These are phyloP conservation scores for Eulemur rubriventer DNA, from an alignment of 2,797 vertebrate species.

Conservation along the genomic window DNA sequence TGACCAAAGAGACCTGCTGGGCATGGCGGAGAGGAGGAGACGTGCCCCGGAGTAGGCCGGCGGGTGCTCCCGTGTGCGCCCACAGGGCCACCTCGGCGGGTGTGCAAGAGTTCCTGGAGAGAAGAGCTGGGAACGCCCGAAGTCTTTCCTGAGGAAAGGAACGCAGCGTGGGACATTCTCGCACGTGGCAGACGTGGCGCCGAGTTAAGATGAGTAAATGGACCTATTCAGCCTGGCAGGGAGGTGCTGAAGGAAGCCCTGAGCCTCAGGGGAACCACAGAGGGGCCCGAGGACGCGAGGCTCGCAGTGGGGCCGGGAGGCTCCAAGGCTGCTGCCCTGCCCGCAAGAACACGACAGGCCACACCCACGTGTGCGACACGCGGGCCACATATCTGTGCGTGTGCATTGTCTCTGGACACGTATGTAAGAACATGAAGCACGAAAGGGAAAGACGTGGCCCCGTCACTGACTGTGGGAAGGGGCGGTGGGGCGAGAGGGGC, in stretches of 20 bases:
- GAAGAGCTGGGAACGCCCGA: background rate
- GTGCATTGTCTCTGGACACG: background rate
- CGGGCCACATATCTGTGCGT: background rate
- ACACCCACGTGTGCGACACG: background rate
- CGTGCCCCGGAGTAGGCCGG: background rate
- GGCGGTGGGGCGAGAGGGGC: background rate
- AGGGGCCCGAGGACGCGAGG: background rate
- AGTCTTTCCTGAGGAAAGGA: background rate
- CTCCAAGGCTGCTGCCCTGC: background rate
- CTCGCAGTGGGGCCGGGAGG: background rate
- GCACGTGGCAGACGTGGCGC: accelerated
- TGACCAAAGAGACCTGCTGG: background rate
- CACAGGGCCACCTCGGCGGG: background rate
- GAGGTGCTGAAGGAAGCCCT: background rate
- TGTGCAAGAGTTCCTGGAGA: accelerated
- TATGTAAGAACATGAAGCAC: background rate
- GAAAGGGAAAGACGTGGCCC: background rate
- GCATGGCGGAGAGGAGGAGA: background rate
- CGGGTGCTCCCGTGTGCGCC: no score
- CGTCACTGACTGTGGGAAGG: background rate
- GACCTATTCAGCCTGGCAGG: no score
- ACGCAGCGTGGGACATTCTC: no score
- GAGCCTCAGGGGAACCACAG: background rate
- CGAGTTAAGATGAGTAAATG: background rate
- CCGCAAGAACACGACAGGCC: background rate